Base-by-base conservation (phyloP, 1,140 invertebrate species). In the Calycopis cecrops region DNA sequence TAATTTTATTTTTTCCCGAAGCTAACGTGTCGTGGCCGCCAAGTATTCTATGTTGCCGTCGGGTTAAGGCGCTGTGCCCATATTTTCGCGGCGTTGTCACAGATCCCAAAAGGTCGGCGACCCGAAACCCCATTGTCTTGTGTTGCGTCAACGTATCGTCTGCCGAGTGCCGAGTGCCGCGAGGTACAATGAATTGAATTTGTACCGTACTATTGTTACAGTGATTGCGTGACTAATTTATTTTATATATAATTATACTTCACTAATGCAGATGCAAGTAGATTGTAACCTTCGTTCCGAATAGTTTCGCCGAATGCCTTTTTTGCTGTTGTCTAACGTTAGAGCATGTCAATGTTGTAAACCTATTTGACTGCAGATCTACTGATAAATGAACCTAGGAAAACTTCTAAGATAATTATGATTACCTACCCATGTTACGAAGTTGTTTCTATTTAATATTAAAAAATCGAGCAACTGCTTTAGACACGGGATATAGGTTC, bases 31-130 rank as follows among this genome's bases (percentile, higher is more conserved):
- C 11, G 17, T 33, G 34, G 40, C 51, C 50, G 38, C 59, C 42
- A 65, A 58, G 63, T 69, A 70, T 69, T 69, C 69, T 73, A 70
- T 56, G 65, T 65, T 59, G 51, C 33, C 50, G 44, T 63, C 73
- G 65, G 71, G 65, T 59, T 70, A 61, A 67, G 40, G 16, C 12
- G 67, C 62, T 85, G 77, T 81, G 76, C 77, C 77, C 79, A 82
- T 84, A 85, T 84, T 85, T 85, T 85, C 79, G 75, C 74, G 67
- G 71, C 79, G 73, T 79, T 84, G 80, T 86, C 83, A 86, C 78
- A 81, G 75, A 77, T 82, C 73, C 72, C 69, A 60, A 78, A 81
- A 86, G 80, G 83, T 86, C 80, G 69, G 60, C 79, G 83, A 86
- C 81, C 83, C 70, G 65, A 77, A 80, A 77, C 69, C 70, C 77